Percentiles rank a stretch among this genome's conserved stretches.
Conservation (phyloP, 2,113 vertebrate genomes). For the Cyanoderma ruficeps region DNA sequence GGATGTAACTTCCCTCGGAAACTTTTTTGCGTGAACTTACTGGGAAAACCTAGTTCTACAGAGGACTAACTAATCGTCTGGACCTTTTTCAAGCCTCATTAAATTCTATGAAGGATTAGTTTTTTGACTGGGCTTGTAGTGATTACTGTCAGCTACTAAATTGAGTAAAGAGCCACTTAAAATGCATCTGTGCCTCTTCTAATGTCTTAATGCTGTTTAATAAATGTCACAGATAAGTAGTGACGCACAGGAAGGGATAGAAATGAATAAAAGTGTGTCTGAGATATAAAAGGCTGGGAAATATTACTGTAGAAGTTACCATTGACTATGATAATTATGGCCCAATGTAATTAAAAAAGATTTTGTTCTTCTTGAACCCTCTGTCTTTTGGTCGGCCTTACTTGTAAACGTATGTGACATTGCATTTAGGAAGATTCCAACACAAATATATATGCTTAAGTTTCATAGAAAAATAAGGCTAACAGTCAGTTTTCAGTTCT, state of each 20-base stretch:
- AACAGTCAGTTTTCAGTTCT: neutral
- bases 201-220: neutral
- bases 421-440: neutral
- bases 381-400: neutral
- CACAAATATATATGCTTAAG: neutral
- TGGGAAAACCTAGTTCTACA: neutral
- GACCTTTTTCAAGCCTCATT: neutral
- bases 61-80: neutral
- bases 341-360: neutral
- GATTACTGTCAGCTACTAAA: constrained; percentile 1
- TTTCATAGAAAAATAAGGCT: neutral
- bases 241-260: neutral
- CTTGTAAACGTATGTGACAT: neutral
- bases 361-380: neutral
- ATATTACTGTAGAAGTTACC: neutral
- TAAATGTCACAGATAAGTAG: neutral
- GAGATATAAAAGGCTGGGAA: neutral
- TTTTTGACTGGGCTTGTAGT: neutral
- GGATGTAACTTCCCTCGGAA: neutral
- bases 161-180: neutral
- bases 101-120: neutral
- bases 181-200: neutral
- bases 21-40: neutral
- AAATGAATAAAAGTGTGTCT: neutral
- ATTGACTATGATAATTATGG: neutral